phyloP scores from a whole-genome alignment of 2,888 invertebrate species.

The Epirrita christyi region DNA sequence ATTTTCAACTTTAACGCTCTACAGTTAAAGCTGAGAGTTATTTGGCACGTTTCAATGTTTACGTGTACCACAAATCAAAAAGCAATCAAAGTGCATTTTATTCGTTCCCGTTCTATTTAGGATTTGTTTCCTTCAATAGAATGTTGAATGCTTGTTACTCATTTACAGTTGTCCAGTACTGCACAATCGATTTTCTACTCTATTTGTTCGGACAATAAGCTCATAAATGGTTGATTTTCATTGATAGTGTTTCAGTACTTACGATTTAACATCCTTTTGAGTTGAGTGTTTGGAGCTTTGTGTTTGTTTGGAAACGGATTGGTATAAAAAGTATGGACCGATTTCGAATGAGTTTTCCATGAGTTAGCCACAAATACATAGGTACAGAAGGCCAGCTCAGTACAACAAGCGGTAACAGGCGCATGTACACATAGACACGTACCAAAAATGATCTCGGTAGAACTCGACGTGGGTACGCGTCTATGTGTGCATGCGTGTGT shows the following conservation, averaged over 20 bases:
- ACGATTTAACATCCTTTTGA: slow-evolving; percentile 9
- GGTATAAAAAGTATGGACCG: not conserved
- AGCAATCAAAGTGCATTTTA: slow-evolving; percentile 69
- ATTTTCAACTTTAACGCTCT: slow-evolving; percentile 1
- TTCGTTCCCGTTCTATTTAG: slow-evolving; percentile 67
- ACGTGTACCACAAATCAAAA: slow-evolving; percentile 69
- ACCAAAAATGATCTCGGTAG: too few relatives aligned
- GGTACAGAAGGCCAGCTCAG: too few relatives aligned
- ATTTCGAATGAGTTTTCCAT: not conserved
- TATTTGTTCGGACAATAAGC: not conserved
- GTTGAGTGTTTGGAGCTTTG: slow-evolving; percentile 5
- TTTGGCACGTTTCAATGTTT: slow-evolving; percentile 45
- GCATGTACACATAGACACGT: too few relatives aligned
- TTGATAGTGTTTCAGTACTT: slow-evolving; percentile 4
- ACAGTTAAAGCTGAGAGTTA: slow-evolving; percentile 10
- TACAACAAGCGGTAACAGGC: too few relatives aligned
- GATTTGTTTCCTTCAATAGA: slow-evolving; percentile 73
- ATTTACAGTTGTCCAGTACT: slow-evolving; percentile 11
- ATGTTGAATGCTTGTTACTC: slow-evolving; percentile 53
- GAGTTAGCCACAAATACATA: too few relatives aligned
- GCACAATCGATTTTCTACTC: slow-evolving; percentile 8
- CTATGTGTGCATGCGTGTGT: too few relatives aligned
- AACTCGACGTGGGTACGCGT: too few relatives aligned
- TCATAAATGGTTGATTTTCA: not conserved
- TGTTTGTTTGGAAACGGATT: slow-evolving; percentile 5